Base-by-base conservation (phyloP, 2,797 vertebrate species). In the Peromyscus nudipes region DNA sequence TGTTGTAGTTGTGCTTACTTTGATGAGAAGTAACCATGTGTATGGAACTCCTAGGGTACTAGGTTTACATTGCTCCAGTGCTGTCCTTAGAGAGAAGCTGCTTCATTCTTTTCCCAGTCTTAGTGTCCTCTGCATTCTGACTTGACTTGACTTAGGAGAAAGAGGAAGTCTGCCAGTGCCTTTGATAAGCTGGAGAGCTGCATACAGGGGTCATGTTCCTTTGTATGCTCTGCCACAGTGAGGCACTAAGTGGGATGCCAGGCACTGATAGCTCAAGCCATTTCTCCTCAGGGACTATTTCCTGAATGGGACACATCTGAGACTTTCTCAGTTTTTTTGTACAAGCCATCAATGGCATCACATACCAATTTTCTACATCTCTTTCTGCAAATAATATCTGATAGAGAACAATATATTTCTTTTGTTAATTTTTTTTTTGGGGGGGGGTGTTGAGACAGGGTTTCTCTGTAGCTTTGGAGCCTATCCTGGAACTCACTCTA, bases 1-100 rank as follows among this genome's bases (percentile, higher is more conserved):
- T 84, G 23, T 25, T 92, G 81, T 79, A 65, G 27, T 80, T 19
- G 40, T 94, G 19, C 40, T 85, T 93, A 77, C 65, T 96, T 95
- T 92, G 77, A 73, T 52, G 11, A 93, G 77, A 46, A 93, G 60
- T 79, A 88, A 43, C 57, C 80, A 57, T 43, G 73, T 90, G 34
- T 73, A 91, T 57, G 27, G 17, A 46, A 31, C 60, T 86, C 16
- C 52, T n/a, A 89, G n/a, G 71, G 52, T 65, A 34, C 37, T 34
- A 92, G 23, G 71, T 89, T 67, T 27, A 17, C 1, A 7, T 89
- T 65, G n/a, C 27, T 96, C 14, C 55, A 62, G 21, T 81, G n/a
- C 55, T 95, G 11, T 40, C 82, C 62, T 92, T 76, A 77, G 57
- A 79, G 57, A 79, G 52, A 95, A 67, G 12, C 69, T 23, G 27